A percentile compares a stretch with the other conserved stretches of the same genome.
phyloP scores from a whole-genome alignment of 2,797 vertebrate genomes.

The Rousettus madagascariensis region DNA sequence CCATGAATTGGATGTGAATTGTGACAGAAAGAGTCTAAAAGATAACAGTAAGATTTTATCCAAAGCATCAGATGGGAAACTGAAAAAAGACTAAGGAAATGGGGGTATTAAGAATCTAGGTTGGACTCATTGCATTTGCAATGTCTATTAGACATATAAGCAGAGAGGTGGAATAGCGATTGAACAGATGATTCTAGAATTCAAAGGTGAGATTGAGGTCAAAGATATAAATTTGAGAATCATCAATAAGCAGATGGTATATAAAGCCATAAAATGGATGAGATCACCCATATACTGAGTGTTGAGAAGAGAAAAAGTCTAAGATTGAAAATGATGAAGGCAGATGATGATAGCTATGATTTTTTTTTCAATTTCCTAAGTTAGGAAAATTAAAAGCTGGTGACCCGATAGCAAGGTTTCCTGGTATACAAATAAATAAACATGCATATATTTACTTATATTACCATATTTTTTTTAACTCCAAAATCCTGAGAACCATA shows the following conservation, averaged over 20 bases:
- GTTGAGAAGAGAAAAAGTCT: background rate
- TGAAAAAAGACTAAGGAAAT: background rate
- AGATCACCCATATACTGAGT: conserved; percentile 6
- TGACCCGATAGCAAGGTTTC: background rate
- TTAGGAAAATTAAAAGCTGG: conserved; percentile 19
- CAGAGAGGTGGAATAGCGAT: background rate
- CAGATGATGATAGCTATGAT: background rate
- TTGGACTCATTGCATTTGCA: background rate
- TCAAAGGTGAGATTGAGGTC: conserved; percentile 34
- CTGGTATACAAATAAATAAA: background rate
- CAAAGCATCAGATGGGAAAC: background rate
- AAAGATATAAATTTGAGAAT: conserved; percentile 49
- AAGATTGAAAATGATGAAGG: conserved; percentile 11
- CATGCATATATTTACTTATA: background rate
- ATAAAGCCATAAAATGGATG: background rate
- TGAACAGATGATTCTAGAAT: conserved; percentile 51
- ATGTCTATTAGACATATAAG: background rate
- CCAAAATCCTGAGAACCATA: background rate
- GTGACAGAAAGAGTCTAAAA: background rate
- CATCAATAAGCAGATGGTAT: conserved; percentile 34
- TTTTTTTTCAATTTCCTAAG: background rate
- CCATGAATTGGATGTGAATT: background rate
- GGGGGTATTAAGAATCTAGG: background rate
- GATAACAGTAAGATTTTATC: background rate
- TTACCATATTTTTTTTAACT: background rate